Base-by-base conservation (phyloP, 2,797 vertebrate species). In the Taeniopygia guttata region DNA sequence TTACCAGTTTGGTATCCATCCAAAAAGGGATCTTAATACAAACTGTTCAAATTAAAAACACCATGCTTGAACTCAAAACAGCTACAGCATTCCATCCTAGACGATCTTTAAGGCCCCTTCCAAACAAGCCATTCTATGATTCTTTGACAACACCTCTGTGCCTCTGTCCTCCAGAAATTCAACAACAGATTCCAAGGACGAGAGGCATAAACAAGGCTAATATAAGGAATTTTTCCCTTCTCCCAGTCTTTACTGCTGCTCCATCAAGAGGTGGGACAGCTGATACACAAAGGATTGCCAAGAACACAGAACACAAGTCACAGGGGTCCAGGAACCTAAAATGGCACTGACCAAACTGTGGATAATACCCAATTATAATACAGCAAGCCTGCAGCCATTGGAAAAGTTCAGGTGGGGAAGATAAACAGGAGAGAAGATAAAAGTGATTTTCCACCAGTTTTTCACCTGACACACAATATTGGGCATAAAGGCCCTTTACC, bases 381-480 rank as follows among this genome's bases (percentile, higher is more conserved):
- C 38, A 82, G 40, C 12, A 29, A 36, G 27, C 19, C 56, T 30
- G 20, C 9, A 43, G 58, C 15, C 34, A 17, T 0, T 10, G 17
- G 40, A 42, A 21, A 51, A 43, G 17, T 5, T 64, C 1, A 0
- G 43, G 13, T 22, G 34, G 70, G 5, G 36, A 77, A 38, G 36
- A 38, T 38, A 38, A 72, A 40, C 4, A 52, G 21, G 4, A 79
- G 42, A 68, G 1, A 23, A 20, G 9, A 16, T 10, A 60, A 75
- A 79, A 55, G 9, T 2, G 11, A 67, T 30, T 29, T 36, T 20
- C 48, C 10, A 9, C 7, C 5, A 5, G 32, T 11, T 82, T 81
- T 16, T 55, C n/a, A 56, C 42, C 55, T 0, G 0, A 62, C 22
- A 29, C n/a, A 66, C 3, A 2, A 34, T 12, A 13, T 10, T 20